Evolutionary conservation across 1,140 invertebrate genomes (phyloP).

Genomic region (Drosophila kikkawai): DNA sequence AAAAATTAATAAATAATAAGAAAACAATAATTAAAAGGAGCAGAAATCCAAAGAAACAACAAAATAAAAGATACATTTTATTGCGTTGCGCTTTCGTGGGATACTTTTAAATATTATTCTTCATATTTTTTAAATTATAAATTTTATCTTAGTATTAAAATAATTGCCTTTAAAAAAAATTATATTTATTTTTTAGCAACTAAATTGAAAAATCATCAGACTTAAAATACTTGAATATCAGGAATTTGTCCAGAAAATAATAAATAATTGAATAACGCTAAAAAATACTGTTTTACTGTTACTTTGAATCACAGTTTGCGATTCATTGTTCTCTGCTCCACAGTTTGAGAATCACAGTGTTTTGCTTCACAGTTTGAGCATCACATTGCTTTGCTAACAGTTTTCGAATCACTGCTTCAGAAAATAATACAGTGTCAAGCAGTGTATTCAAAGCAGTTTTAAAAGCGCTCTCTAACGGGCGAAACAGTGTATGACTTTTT

Average conservation of each 20-base stretch:
- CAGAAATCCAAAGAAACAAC: no score
- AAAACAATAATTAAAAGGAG: slow-evolving; percentile 5
- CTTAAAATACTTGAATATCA: no score
- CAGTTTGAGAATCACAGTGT: neutral
- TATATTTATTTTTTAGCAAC: no score
- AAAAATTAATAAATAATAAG: slow-evolving; percentile 24
- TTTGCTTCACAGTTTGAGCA: neutral
- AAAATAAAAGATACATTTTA: neutral
- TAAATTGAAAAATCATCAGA: no score
- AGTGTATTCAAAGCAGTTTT: neutral
- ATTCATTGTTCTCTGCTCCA: neutral
- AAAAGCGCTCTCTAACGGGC: neutral
- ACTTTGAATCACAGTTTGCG: neutral
- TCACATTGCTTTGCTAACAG: neutral
- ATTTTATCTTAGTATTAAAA: neutral
- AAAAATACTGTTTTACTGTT: no score
- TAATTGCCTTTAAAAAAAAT: neutral
- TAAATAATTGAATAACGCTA: no score
- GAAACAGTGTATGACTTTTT: no score
- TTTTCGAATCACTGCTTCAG: neutral
- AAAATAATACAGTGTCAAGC: neutral
- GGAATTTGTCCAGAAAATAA: no score
- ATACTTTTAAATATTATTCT: neutral
- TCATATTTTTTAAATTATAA: neutral
- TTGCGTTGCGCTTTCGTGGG: neutral